Evolutionary conservation across 2,797 vertebrate species (phyloP).

Genomic region (Choloepus didactylus): DNA sequence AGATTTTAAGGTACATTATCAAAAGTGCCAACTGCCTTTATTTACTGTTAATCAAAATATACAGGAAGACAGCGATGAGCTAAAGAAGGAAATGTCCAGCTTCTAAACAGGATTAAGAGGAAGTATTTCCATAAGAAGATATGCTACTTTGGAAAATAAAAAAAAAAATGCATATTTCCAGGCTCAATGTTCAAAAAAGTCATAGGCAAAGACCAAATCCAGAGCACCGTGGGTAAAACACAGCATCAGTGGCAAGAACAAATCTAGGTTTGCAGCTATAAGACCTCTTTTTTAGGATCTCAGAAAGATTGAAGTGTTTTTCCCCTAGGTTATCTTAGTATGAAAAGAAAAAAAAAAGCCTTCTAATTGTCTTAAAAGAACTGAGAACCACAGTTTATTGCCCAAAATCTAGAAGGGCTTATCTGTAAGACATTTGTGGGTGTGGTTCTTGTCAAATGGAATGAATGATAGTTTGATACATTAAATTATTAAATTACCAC

Average conservation of each 20-base stretch:
- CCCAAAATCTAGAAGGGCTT: neutral
- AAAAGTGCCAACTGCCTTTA: neutral
- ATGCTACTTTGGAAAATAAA: neutral
- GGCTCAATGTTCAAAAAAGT: neutral
- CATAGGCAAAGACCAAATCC: slow-evolving; percentile 36
- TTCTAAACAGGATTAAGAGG: neutral
- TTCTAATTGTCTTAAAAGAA: neutral
- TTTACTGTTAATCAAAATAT: neutral
- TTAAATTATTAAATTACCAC: neutral
- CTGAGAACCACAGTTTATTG: neutral
- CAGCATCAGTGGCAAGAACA: neutral
- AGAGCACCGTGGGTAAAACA: neutral
- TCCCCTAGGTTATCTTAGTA: neutral
- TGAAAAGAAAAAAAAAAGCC: neutral
- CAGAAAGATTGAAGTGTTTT: neutral
- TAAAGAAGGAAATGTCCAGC: neutral
- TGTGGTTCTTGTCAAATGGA: slow-evolving; percentile 21
- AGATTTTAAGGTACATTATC: neutral
- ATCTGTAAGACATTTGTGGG: neutral
- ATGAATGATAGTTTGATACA: neutral
- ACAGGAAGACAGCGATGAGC: neutral
- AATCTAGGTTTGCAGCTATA: neutral
- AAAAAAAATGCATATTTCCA: neutral
- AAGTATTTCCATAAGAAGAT: neutral
- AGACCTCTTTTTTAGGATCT: neutral